These are phyloP conservation scores for Saccopteryx leptura DNA, from an alignment of 2,113 vertebrate species.

Conservation along the genomic window DNA sequence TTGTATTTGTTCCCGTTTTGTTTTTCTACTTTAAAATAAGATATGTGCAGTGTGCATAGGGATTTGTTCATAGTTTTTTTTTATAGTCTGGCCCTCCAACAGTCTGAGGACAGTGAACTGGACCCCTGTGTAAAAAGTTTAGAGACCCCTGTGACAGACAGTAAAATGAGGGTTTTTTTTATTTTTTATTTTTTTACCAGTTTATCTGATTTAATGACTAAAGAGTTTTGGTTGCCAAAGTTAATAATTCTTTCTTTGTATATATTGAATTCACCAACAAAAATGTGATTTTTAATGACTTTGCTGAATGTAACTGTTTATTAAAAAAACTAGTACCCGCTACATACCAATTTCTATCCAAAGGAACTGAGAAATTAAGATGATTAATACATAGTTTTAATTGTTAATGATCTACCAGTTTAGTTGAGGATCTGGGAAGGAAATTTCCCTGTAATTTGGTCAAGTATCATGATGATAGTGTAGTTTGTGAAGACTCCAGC, in stretches of 20 bases:
- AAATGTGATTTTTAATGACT: conserved; percentile 45
- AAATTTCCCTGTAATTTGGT: not conserved
- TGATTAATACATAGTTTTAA: not conserved
- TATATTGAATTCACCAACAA: not conserved
- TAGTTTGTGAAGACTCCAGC: not conserved
- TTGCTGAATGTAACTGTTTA: not conserved
- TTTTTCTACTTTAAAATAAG: too few species aligned
- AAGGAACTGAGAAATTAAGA: not conserved
- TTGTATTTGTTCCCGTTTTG: too few species aligned
- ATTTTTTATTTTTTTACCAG: not conserved
- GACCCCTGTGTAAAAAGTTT: too few species aligned
- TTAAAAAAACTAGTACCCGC: not conserved
- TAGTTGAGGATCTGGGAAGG: not conserved
- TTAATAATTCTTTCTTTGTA: conserved; percentile 37
- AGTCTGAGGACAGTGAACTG: too few species aligned
- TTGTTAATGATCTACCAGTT: not conserved
- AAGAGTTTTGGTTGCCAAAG: not conserved
- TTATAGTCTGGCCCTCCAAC: too few species aligned
- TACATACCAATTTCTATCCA: not conserved
- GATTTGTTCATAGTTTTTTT: too few species aligned
- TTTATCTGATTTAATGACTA: conserved; percentile 27
- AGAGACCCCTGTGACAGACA: too few species aligned
- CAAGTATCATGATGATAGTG: not conserved
- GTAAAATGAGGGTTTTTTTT: too few species aligned
- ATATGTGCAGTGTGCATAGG: too few species aligned